Evolutionary conservation across 2,797 vertebrate genomes (phyloP), one percentile per base, ranked within the genome.

Genomic region (Anomalospiza imberbis): DNA sequence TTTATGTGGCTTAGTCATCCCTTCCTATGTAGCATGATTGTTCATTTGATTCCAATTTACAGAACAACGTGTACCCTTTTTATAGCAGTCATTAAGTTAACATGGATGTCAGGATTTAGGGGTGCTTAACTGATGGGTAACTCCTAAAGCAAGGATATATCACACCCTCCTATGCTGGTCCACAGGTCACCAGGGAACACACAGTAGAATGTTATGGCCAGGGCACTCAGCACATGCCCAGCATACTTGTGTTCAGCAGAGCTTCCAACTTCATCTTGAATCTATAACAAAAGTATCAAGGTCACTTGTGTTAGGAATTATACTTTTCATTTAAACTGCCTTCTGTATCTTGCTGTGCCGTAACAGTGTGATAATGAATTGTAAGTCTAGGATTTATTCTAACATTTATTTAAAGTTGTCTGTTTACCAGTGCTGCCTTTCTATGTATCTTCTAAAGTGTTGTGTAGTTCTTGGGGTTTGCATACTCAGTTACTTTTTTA

Each of bases 1-100:
- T 82, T 96, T 97, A 75, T 92, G 32, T 88, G 76, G 70, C 79
- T 94, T 73, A 93, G 79, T 96, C 88, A 94, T 94, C 89, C 58
- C 73, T 94, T 94, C 73, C 85, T 94, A 38, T 92, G 73, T 92
- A 78, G 75, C 74, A 34, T 68, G 94, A 76, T 73, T 95, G 90
- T 96, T 95, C 81, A 72, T 94, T 95, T 70, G 67, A 72, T 94
- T 97, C 90, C 85, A 78, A 19, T 92, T 94, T 93, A 81, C 50
- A 67, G 71, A 80, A 88, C 92, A 81, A 55, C 10, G 1, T 77
- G 78, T 87, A 76, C 92, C 75, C 79, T 82, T 77, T 47, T 50
- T 88, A n/a, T 79, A 57, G 65, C 66, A 94, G 38, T 80, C 22
- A 25, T 85, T 91, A 91, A 92, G 36, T 82, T 94, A 94, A 87